Base-by-base conservation (phyloP, 53 echinoderm and acorn worm genomes). In the Henricia sp. region DNA sequence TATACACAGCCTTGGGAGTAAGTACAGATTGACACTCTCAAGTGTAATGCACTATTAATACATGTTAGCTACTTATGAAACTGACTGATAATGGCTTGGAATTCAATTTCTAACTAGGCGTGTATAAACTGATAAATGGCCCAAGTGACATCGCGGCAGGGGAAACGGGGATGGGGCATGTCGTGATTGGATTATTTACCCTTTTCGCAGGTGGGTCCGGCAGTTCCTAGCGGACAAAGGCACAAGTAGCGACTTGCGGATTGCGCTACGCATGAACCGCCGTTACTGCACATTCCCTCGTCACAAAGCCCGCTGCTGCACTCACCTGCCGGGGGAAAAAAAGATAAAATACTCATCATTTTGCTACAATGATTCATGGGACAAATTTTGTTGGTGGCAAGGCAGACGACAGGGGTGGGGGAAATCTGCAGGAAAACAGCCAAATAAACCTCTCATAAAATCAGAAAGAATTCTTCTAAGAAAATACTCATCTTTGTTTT, bases 241-340 rank as follows among this genome's bases (percentile, higher is more conserved):
- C 99, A 97, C 73, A 94, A 82, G 83, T 94, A 90, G 69, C 90
- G 90, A 60, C 91, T 92, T n/a, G 93, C 90, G 43, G 94, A 86
- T 77, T 90, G 88, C 43, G 85, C 83, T 3, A 94, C 86, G 43
- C 99, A 97, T 0, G 99, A 85, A 17, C 99, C 99, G 3, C 99
- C 99, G 42, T 94, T 90, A 48, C 72, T 71, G 51, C 99, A 97
- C 26, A 92, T 82, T 23, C 87, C 86, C 21, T 93, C 90, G 35
- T 92, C 70, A 68, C 99, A 97, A 13, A 97, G 52, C 20, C 90
- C 90, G 11, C 88, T 83, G 83, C 92, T 97, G 88, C 99, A 97
- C 72, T 97, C 99, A 44, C 94, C 99, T 97, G 77, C 13, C 52
- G 58, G 17, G 60, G 43, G 50, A 70, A 68, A 10, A 1, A 67